Evolutionary conservation across 2,113 vertebrate genomes (phyloP), one percentile per base, ranked within the genome.

Genomic region (Lanius ludovicianus): DNA sequence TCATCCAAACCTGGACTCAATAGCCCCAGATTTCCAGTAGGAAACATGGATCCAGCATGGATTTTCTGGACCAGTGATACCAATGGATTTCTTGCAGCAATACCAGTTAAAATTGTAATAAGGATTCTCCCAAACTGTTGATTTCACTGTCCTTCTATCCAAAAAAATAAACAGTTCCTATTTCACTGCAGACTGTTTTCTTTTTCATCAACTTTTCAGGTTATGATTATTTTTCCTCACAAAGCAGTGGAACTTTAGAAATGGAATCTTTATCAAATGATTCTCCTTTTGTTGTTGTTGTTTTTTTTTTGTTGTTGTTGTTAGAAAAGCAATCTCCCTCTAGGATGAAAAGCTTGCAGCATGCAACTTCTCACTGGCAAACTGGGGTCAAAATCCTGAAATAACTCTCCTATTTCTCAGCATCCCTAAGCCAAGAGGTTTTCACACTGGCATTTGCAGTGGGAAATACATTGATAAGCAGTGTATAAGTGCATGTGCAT

Each of bases 71-170:
- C 25, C 30, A 85, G 14, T 27, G 49, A 71, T 31, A 74, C 7
- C 56, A 64, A 11, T 53, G 25, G 62, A 71, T 60, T 81, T 83
- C 84, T 81, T 93, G 13, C 44, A 88, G 62, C 71, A 96, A 75
- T 65, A 11, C 8, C 57, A 50, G n/a, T 41, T 63, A 55, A 92
- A 84, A 53, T 33, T 49, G 11, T 50, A 78, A 42, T 19, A 27
- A 65, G 39, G 33, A 73, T 44, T 65, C n/a, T 67, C 18, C 41
- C 53, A 93, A 90, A 27, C 25, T 35, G 17, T 35, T 85, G 39
- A 62, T 77, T 94, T 47, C 33, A 63, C 17, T 4, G 10, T 62
- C 27, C 23, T 65, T 67, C 12, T n/a, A 35, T 52, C 5, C 3
- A 44, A 77, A 75, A 84, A 49, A 55, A 15, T 11, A 85, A 84